Evolutionary conservation across 30 jellyfish, hydroid and myxozoan genomes (phyloP).

Genomic region (Aurelia sp.): DNA sequence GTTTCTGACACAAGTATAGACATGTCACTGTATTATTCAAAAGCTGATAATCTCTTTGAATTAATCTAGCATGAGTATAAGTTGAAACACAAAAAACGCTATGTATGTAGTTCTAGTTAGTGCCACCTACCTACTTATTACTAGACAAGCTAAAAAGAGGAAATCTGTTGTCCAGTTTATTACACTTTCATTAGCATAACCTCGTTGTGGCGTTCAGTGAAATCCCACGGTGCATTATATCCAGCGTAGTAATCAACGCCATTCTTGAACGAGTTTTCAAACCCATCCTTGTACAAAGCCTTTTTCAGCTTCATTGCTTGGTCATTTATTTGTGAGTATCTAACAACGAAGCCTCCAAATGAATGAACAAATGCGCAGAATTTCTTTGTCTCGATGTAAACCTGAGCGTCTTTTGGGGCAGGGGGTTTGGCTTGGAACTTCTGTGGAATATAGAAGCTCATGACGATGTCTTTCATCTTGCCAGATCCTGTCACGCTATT

Average conservation of each 20-base stretch:
- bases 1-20: no score
- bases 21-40: no score
- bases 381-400: not conserved
- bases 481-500: not conserved
- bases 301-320: not conserved
- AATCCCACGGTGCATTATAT: conserved; percentile 1
- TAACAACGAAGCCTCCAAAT: not conserved
- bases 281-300: not conserved
- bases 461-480: not conserved
- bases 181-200: not conserved
- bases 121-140: no score
- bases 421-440: conserved; percentile 9
- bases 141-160: no score
- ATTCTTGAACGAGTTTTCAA: not conserved
- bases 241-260: not conserved
- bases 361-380: conserved; percentile 3
- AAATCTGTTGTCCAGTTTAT: not conserved
- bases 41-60: no score
- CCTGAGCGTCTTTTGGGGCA: conserved; percentile 1
- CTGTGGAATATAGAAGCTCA: conserved; percentile 1
- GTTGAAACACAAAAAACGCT: no score
- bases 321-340: not conserved
- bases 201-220: conserved; percentile 2
- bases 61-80: no score
- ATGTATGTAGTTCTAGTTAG: no score